A percentile compares a stretch with the other conserved stretches of the same genome.
These are phyloP conservation scores for Mobula hypostoma DNA, from an alignment of 2,113 vertebrate species.

Conservation along the genomic window DNA sequence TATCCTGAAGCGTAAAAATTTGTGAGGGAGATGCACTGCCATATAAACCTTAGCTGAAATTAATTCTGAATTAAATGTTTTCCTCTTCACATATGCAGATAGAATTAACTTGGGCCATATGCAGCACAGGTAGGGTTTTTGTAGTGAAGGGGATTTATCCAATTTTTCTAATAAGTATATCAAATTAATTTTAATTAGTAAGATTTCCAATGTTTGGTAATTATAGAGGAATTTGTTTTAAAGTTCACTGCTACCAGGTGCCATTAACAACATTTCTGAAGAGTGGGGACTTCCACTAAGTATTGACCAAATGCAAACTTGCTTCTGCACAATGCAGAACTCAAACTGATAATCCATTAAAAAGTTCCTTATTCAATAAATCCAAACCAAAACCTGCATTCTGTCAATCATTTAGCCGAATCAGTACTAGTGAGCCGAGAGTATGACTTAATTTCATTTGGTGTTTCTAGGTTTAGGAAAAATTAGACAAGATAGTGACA, in stretches of 20 bases:
- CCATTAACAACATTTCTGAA: not conserved
- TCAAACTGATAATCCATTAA: not conserved
- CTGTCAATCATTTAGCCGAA: not conserved
- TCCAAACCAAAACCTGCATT: not conserved
- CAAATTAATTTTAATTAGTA: not conserved
- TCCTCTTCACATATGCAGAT: not conserved
- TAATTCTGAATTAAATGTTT: not conserved
- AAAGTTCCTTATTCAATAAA: not conserved
- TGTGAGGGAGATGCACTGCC: not conserved
- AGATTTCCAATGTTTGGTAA: not conserved
- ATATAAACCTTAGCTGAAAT: not conserved
- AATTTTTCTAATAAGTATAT: not conserved
- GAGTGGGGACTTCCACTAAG: not conserved
- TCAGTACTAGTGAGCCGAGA: not conserved
- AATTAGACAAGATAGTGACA: not conserved
- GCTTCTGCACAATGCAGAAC: not conserved
- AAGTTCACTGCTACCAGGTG: not conserved
- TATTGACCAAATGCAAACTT: too few relatives aligned
- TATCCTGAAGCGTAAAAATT: not conserved
- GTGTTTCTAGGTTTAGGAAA: not conserved
- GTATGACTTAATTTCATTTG: not conserved
- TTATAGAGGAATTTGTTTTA: not conserved
- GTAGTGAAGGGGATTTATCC: not conserved
- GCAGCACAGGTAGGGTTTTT: not conserved
- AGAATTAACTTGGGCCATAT: not conserved